Conservation (phyloP, 30 jellyfish, hydroid and myxozoan species). For the Hydractinia symbiolongicarpus region DNA sequence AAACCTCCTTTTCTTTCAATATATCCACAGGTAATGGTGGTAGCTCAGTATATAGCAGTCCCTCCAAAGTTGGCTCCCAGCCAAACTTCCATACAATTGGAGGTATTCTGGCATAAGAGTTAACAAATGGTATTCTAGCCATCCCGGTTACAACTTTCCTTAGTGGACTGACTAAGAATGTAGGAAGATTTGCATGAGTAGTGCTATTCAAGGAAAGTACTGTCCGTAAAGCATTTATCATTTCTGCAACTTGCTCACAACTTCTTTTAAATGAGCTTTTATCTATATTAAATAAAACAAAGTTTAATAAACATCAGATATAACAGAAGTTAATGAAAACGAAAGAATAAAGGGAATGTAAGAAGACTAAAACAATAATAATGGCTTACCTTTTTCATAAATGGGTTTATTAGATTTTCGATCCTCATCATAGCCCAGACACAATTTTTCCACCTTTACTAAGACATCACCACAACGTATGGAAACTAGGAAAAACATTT, state of each 20-base stretch:
- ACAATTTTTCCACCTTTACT: not conserved
- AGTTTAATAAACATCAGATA: not conserved
- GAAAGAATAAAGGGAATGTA: not conserved
- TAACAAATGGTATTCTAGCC: conserved; percentile 79
- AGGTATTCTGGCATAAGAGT: conserved; percentile 79
- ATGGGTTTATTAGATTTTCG: not conserved
- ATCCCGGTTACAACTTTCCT: conserved; percentile 63
- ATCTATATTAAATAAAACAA: conserved; percentile 15
- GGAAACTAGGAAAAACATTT: conserved; percentile 17
- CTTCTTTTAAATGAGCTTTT: conserved; percentile 33
- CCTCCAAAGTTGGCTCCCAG: conserved; percentile 79
- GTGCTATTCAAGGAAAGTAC: not conserved
- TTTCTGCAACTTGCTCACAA: conserved; percentile 67
- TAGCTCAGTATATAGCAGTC: conserved; percentile 62
- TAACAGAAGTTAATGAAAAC: not conserved
- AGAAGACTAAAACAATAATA: not conserved
- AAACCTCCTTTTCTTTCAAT: conserved; percentile 80
- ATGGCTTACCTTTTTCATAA: not conserved
- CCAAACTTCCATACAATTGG: conserved; percentile 95
- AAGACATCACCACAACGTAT: conserved; percentile 21
- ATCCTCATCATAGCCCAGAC: not conserved
- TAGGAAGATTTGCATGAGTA: conserved; percentile 25
- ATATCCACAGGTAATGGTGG: conserved; percentile 95
- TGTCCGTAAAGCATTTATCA: conserved; percentile 64
- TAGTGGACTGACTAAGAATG: conserved; percentile 30